Base-by-base conservation (phyloP, 2,888 invertebrate species). In the Calliphora vomitoria region DNA sequence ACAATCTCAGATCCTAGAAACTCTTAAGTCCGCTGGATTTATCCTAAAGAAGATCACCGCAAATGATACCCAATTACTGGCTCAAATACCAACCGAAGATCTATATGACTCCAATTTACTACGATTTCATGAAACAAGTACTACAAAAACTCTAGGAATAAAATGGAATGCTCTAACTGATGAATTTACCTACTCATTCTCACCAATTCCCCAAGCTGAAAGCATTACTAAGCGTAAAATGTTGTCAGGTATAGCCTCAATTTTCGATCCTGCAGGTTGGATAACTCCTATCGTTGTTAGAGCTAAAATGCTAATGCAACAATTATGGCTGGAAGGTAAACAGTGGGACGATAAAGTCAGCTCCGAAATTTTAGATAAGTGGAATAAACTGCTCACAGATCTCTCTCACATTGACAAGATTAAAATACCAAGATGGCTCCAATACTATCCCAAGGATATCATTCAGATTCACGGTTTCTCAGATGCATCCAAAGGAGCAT, bases 301-400 rank as follows among this genome's bases (percentile, higher is more conserved):
- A 38, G 82, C 78, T 8, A 84, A 87, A 60, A 31, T 82, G 15
- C 60, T 87, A 6, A 68, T 85, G 69, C 87, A 87, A 64, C 64
- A 80, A 62, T 15, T 88, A 1, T 85, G 82, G 88, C 41, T 88
- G 13, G 44, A 44, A 44, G 44, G 44, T 11, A 44, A 44, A 3
- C 11, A 11, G 11, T 44, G 44, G 44, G 44, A 44, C 11, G 44
- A 44, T 11, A 11, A 44, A 44, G 44, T 44, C 44, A 44, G 44
- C 44, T 44, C 44, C 0, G 44, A 44, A 44, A 44, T 60, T 1
- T 15, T 55, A 8, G 35, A 44, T 5, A 75, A 53, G 15, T 85
- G 71, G 71, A 62, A 64, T 11, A 64, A 72, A n/a, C 41, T 85
- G 11, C 11, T 66, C 3, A 38, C 41, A 35, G 38, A 72, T 64